A percentile compares a stretch with the other conserved stretches of the same genome.
These are phyloP conservation scores for Tupaia tana DNA, from an alignment of 2,113 vertebrate genomes.

Conservation along the genomic window DNA sequence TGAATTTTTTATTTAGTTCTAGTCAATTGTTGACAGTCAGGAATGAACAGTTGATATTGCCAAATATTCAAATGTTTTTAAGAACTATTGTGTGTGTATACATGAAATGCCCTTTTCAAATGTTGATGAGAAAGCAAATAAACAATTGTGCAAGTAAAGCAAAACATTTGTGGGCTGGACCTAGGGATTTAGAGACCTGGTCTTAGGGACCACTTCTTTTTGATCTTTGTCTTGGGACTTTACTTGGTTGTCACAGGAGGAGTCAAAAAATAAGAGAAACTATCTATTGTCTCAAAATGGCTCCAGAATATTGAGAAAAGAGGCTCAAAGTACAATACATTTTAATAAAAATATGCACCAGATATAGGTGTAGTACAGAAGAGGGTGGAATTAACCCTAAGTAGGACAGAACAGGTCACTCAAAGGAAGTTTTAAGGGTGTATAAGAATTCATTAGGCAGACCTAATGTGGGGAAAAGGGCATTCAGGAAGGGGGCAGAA, in stretches of 20 bases:
- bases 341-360: slow-evolving; percentile 28
- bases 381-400: slow-evolving; percentile 40
- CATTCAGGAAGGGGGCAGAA: neutral
- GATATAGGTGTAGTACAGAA: neutral
- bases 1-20: slow-evolving; percentile 36
- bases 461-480: neutral
- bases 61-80: slow-evolving; percentile 46
- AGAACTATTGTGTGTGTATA: neutral
- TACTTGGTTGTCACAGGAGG: neutral
- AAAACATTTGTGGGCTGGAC: neutral
- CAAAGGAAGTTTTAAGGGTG: neutral
- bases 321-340: neutral
- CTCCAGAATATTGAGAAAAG: neutral
- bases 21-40: neutral
- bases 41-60: neutral
- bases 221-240: neutral
- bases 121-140: neutral
- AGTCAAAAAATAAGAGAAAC: slow-evolving; percentile 22
- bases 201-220: neutral
- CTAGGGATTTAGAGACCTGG: neutral
- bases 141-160: slow-evolving; percentile 24
- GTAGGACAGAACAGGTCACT: neutral
- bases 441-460: neutral
- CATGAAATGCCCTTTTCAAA: neutral
- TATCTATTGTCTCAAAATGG: slow-evolving; percentile 40